Evolutionary conservation across 1,140 invertebrate genomes (phyloP), one percentile per base, ranked within the genome.

Genomic region (Streblospio benedicti): DNA sequence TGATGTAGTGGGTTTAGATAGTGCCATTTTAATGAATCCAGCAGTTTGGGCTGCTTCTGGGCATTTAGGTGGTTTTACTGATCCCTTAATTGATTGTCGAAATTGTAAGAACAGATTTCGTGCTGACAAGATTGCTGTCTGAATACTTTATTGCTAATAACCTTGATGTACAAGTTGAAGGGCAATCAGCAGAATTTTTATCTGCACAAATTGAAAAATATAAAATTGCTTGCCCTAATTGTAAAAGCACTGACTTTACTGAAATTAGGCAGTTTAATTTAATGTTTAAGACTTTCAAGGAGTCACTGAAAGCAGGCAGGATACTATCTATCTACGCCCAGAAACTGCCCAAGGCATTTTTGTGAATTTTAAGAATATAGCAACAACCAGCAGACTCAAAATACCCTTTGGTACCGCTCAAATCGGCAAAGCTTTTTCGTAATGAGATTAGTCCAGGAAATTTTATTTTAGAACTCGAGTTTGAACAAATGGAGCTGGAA

Each of bases 311-410:
- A 27, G n/a, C 27, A n/a, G 16, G 16, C 14, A 6, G 4, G 3
- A 16, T 27, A 18, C 25, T 25, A 45, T 18, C 30, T 63, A 9
- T 41, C 61, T 63, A 4, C 53, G 61, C 12, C 61, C 61, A 9
- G 61, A 63, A 33, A 64, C 61, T 38, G 61, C 61, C 30, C 61
- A 63, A 38, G 61, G 61, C 20, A 63, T 63, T 25, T 63, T 64
- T 63, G 53, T 59, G 12, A 63, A 63, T 32, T 63, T 64, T 45
- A 5, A 6, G 9, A 23, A 45, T 30, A 25, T 63, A 9, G 25
- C 28, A n/a, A 4, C 38, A 27, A 31, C 32, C 16, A 5, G 3
- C n/a, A 41, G 41, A 6, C 6, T 16, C 6, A 50, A 55, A 30
- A 23, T 63, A 12, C 61, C 61, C 6, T 63, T 63, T 43, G 61